These are phyloP conservation scores for Anisognathus igniventris DNA, from an alignment of 2,797 vertebrate genomes.

Conservation along the genomic window DNA sequence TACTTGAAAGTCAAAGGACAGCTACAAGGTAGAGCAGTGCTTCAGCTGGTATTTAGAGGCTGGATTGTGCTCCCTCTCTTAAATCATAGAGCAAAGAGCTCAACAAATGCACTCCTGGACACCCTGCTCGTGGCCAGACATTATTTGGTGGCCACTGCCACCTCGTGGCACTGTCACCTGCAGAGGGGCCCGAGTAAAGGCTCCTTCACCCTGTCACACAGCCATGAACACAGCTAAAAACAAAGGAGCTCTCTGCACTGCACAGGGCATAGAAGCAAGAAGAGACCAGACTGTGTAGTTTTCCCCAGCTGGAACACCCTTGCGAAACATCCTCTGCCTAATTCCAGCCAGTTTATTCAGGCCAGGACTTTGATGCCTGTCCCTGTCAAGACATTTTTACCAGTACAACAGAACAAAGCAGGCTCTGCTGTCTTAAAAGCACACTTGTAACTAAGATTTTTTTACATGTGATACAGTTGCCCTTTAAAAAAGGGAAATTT, in stretches of 20 bases:
- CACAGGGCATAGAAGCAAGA: background rate
- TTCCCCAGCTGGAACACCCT: background rate
- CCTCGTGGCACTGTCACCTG: background rate
- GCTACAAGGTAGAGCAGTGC: background rate
- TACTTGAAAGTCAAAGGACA: background rate
- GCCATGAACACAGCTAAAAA: background rate
- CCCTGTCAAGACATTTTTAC: background rate
- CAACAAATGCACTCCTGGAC: background rate
- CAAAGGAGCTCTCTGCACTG: background rate
- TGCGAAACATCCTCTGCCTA: background rate
- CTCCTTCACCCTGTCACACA: background rate
- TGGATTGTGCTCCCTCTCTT: background rate
- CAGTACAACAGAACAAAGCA: background rate
- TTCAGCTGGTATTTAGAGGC: background rate
- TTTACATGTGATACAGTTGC: background rate
- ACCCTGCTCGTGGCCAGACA: background rate
- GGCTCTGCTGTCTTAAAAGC: background rate
- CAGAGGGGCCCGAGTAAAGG: fast-evolving
- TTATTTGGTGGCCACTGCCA: constrained; percentile 42
- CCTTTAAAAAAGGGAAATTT: background rate
- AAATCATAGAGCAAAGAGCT: background rate
- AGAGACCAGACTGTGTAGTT: background rate
- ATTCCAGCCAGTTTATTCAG: background rate
- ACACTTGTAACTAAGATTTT: background rate
- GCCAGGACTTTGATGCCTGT: fast-evolving